A percentile compares a stretch with the other conserved stretches of the same genome.
Conservation (phyloP, 2,888 invertebrate genomes). For the Morpho helenor region DNA sequence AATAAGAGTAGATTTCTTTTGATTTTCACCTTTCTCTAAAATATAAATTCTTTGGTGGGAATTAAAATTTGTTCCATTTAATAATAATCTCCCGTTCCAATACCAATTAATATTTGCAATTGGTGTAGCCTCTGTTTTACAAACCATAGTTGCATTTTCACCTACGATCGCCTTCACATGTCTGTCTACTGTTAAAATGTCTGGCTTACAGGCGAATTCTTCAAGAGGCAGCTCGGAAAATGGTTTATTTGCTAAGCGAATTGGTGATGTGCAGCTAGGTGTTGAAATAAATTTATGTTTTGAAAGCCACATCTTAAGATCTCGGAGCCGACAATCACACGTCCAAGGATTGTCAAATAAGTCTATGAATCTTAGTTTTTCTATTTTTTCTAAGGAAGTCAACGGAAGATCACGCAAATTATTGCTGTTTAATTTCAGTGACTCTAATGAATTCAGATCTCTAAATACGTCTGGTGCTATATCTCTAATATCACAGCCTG, state of each 20-base stretch:
- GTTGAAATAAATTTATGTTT: slow-evolving; percentile 88
- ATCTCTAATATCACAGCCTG: slow-evolving; percentile 88
- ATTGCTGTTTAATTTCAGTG: slow-evolving; percentile 90
- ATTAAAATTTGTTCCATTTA: slow-evolving; percentile 88
- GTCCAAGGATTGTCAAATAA: slow-evolving; percentile 93
- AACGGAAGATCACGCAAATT: slow-evolving; percentile 85
- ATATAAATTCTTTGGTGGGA: slow-evolving; percentile 87
- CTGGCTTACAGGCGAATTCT: slow-evolving; percentile 92
- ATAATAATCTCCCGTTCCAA: slow-evolving; percentile 88
- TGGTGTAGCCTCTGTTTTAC: slow-evolving; percentile 89
- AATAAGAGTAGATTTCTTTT: slow-evolving; percentile 87
- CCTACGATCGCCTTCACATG: slow-evolving; percentile 89
- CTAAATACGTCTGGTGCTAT: slow-evolving; percentile 86
- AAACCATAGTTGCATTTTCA: slow-evolving; percentile 91
- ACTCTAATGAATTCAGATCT: slow-evolving; percentile 86
- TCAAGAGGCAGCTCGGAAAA: slow-evolving; percentile 88
- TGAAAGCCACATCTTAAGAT: slow-evolving; percentile 89
- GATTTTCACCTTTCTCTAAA: slow-evolving; percentile 86
- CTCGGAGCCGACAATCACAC: slow-evolving; percentile 91
- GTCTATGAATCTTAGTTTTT: slow-evolving; percentile 88
- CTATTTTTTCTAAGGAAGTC: slow-evolving; percentile 85
- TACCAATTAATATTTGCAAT: slow-evolving; percentile 91
- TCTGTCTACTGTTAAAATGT: slow-evolving; percentile 86
- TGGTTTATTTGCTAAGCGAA: slow-evolving; percentile 83
- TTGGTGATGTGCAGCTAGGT: slow-evolving; percentile 87